phyloP scores from a whole-genome alignment of 2,113 vertebrate species.

The Rhagologus leucostigma region DNA sequence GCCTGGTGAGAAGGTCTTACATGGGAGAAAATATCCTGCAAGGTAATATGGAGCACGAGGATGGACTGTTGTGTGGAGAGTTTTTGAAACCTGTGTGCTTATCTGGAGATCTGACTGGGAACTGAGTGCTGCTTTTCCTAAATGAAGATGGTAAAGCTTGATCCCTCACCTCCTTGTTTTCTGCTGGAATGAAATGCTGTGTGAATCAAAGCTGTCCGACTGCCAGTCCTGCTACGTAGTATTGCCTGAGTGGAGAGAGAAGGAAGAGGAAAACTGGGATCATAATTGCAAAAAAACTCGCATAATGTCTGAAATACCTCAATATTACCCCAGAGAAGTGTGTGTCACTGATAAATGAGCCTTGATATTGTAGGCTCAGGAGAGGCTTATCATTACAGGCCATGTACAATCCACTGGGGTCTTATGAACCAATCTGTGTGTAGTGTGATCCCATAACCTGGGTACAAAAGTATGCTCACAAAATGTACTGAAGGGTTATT shows the following conservation, averaged over 20 bases:
- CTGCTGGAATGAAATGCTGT: too few species aligned
- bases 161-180: background rate
- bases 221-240: rapidly evolving
- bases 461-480: background rate
- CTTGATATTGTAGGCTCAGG: background rate
- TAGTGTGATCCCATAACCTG: background rate
- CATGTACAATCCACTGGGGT: background rate
- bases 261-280: background rate
- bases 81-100: background rate
- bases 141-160: background rate
- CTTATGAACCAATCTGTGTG: background rate
- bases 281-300: background rate
- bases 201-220: background rate
- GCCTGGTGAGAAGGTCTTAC: background rate
- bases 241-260: background rate
- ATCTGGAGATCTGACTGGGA: background rate
- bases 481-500: background rate
- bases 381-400: background rate
- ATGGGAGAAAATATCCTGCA: background rate
- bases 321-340: background rate
- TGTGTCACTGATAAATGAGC: background rate
- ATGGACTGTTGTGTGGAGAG: background rate
- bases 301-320: background rate
- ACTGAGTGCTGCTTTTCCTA: background rate
- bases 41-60: background rate